Conservation (phyloP, 2,113 vertebrate genomes). For the Clupea harengus region DNA sequence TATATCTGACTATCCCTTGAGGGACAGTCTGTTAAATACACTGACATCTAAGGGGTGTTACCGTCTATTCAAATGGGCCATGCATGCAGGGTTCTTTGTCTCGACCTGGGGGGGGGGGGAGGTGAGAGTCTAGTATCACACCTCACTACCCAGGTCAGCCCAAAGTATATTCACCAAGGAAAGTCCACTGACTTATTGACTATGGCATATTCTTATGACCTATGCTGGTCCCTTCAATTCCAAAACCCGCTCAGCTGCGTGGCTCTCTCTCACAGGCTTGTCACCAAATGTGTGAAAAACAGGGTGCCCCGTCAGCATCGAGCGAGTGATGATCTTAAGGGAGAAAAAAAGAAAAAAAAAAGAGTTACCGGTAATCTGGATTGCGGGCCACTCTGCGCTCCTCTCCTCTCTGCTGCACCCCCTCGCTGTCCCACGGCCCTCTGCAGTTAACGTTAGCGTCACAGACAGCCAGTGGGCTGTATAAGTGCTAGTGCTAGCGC, state of each 20-base stretch:
- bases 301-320: not conserved
- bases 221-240: too few species aligned
- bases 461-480: conserved; percentile 6
- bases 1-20: too few species aligned
- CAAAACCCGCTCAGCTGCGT: not conserved
- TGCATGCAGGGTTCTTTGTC: too few species aligned
- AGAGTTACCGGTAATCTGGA: not conserved
- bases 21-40: too few species aligned
- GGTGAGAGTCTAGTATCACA: too few species aligned
- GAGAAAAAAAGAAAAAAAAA: not conserved
- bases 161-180: too few species aligned
- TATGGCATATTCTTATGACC: too few species aligned
- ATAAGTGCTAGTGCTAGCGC: not conserved
- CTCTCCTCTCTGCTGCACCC: not conserved
- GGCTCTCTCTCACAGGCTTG: not conserved
- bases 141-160: too few species aligned
- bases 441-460: not conserved
- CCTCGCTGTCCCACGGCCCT: not conserved
- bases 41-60: too few species aligned
- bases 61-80: too few species aligned
- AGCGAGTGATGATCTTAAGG: not conserved
- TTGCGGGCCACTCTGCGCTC: not conserved
- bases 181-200: too few species aligned
- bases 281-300: not conserved
- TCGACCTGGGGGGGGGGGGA: too few species aligned